Evolutionary conservation across 2,888 invertebrate genomes (phyloP).

Genomic region (Apamea epomidion): DNA sequence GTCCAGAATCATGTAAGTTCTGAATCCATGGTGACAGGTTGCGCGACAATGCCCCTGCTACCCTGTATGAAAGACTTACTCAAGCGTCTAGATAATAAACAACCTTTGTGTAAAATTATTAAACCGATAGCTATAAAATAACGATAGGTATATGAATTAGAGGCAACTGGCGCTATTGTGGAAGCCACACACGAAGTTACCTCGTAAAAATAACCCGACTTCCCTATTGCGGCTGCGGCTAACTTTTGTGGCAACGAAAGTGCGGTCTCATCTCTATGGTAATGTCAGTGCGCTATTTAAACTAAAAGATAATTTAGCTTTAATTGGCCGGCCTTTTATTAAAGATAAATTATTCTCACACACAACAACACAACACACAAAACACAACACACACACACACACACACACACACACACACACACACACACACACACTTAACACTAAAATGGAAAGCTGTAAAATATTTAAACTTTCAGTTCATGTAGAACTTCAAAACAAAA

Average conservation of each 20-base stretch:
- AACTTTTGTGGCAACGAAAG: conserved; percentile 61
- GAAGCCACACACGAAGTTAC: conserved; percentile 51
- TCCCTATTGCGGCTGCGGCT: conserved; percentile 42
- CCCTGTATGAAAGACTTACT: background rate
- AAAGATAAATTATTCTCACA: conserved; percentile 20
- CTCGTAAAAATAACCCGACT: conserved; percentile 65
- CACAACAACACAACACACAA: too few species aligned
- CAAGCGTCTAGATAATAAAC: conserved; percentile 13
- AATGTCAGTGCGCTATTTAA: conserved; percentile 47
- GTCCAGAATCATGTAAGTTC: background rate
- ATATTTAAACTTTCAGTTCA: background rate
- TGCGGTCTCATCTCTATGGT: conserved; percentile 61
- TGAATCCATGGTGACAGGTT: background rate
- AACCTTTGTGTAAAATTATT: conserved; percentile 32
- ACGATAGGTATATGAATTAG: conserved; percentile 51
- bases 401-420: too few species aligned
- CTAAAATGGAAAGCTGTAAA: conserved; percentile 11
- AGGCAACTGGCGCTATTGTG: conserved; percentile 42
- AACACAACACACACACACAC: too few species aligned
- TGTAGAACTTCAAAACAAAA: background rate
- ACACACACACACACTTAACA: too few species aligned
- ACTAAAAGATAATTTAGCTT: conserved; percentile 44
- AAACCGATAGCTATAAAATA: conserved; percentile 44
- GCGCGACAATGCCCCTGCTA: background rate
- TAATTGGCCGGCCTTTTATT: conserved; percentile 45